Conservation (phyloP, 1,140 invertebrate species). For the Gryllus bimaculatus region DNA sequence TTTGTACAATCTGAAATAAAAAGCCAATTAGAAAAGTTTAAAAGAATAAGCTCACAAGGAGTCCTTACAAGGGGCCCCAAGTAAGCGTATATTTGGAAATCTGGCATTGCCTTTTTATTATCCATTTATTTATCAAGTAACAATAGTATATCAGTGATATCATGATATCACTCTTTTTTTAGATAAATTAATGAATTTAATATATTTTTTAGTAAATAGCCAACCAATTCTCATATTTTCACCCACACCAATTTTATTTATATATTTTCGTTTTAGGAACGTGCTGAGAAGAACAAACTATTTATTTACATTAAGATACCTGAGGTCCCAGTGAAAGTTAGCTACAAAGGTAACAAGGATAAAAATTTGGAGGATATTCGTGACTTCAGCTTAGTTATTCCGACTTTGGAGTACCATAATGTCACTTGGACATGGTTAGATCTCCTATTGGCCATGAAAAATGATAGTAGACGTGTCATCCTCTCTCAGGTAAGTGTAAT, state of each 20-base stretch:
- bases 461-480: constrained; percentile 82
- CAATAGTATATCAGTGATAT: too few species aligned
- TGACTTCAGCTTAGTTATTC: constrained; percentile 87
- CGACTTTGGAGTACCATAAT: constrained; percentile 95
- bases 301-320: constrained; percentile 98
- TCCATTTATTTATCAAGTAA: too few species aligned
- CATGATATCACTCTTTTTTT: too few species aligned
- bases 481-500: constrained; percentile 56
- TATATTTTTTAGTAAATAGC: too few species aligned
- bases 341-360: constrained; percentile 96
- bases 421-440: constrained; percentile 99
- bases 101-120: too few species aligned
- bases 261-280: constrained; percentile 47
- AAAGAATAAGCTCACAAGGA: too few species aligned
- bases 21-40: too few species aligned
- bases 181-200: too few species aligned
- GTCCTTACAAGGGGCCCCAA: too few species aligned
- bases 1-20: too few species aligned
- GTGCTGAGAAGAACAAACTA: constrained; percentile 96
- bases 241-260: neutral
- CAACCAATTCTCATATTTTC: too few species aligned
- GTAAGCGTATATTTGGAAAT: too few species aligned
- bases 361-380: constrained; percentile 96
- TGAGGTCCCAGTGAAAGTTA: constrained; percentile 90
- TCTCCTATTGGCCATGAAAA: constrained; percentile 88